Evolutionary conservation across 2,888 invertebrate genomes (phyloP).

Genomic region (Agapostemon virescens): DNA sequence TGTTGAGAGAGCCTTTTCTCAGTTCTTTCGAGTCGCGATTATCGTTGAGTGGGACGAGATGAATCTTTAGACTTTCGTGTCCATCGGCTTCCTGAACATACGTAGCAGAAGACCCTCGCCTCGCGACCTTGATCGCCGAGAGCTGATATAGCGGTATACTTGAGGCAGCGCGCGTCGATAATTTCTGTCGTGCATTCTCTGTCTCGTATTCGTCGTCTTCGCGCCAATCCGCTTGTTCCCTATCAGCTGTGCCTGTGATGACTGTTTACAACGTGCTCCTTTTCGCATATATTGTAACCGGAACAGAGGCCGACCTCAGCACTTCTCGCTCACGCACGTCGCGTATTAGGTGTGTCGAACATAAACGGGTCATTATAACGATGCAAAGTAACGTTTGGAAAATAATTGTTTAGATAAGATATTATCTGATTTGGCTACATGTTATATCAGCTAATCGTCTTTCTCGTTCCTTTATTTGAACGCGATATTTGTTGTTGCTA

Average conservation of each 20-base stretch:
- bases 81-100: conserved; percentile 55
- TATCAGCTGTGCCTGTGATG: conserved; percentile 46
- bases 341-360: too few species aligned
- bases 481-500: too few species aligned
- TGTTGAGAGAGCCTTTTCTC: background rate
- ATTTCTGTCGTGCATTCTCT: conserved; percentile 63
- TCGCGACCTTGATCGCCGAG: conserved; percentile 63
- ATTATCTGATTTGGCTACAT: too few species aligned
- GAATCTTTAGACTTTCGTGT: conserved; percentile 36
- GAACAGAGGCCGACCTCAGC: too few species aligned
- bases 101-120: conserved; percentile 56
- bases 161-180: conserved; percentile 66
- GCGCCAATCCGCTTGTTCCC: conserved; percentile 49
- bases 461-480: too few species aligned
- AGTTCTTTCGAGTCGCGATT: background rate
- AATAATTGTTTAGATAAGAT: too few species aligned
- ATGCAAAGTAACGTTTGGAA: too few species aligned
- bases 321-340: too few species aligned
- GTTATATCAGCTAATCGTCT: too few species aligned
- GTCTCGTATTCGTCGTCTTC: conserved; percentile 50
- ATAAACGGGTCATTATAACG: too few species aligned
- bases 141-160: conserved; percentile 58
- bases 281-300: too few species aligned
- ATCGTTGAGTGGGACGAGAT: background rate
- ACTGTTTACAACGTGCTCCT: conserved; percentile 44